Conservation (phyloP, 92 coral and sea anemone species). For the Bergia sp. region DNA sequence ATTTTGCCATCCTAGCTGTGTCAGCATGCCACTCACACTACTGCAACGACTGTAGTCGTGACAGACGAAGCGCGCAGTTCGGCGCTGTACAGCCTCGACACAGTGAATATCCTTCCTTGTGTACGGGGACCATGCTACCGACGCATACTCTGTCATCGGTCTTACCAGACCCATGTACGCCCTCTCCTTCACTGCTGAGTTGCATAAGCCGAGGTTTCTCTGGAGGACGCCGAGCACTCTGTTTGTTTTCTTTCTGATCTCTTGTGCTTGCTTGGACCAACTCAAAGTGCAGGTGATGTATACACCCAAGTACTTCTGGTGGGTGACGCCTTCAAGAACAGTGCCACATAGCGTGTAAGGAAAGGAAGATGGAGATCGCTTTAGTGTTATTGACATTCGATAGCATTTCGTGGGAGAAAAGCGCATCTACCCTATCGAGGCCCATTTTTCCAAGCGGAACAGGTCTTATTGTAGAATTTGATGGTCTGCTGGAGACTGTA, state of each 20-base stretch:
- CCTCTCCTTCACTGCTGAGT: constrained; percentile 52
- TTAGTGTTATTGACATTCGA: constrained; percentile 47
- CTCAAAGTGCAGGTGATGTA: constrained; percentile 56
- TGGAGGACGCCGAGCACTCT: constrained; percentile 49
- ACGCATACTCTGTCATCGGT: constrained; percentile 59
- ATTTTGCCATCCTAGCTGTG: constrained; percentile 38
- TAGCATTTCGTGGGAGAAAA: constrained; percentile 43
- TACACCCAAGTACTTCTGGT: constrained; percentile 51
- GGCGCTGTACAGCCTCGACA: constrained; percentile 51
- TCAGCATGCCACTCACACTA: constrained; percentile 41
- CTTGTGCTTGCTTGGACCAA: constrained; percentile 55
- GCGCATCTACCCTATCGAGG: constrained; percentile 49
- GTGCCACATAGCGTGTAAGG: constrained; percentile 43
- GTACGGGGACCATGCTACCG: constrained; percentile 58
- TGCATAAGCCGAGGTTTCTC: constrained; percentile 53
- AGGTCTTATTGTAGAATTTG: constrained; percentile 42
- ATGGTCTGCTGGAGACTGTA: constrained; percentile 26
- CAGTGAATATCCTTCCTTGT: constrained; percentile 50
- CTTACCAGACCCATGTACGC: constrained; percentile 58
- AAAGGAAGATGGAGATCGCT: constrained; percentile 39
- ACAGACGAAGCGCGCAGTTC: constrained; percentile 39
- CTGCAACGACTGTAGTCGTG: constrained; percentile 39
- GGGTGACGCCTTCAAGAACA: constrained; percentile 50
- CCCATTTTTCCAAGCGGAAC: neutral
- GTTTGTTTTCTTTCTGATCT: constrained; percentile 55